Evolutionary conservation across 2,888 invertebrate species (phyloP), one percentile per base, ranked within the genome.

Genomic region (Parelbella ahira): DNA sequence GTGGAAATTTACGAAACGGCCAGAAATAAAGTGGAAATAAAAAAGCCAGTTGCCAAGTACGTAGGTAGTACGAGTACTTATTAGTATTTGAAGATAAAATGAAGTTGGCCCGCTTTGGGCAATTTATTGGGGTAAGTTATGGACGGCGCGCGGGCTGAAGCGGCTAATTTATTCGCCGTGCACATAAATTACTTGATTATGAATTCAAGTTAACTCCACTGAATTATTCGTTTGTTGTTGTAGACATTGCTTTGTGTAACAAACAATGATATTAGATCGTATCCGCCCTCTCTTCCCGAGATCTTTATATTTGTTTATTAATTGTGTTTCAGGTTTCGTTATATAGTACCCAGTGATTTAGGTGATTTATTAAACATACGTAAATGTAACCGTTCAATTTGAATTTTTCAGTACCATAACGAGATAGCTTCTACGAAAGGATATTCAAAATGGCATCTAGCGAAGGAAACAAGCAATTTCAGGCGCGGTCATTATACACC

Each of bases 111-210:
- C 83, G 83, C 82, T 84, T 83, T 80, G 72, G 86, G 81, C 82
- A 83, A 86, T 84, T 87, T 84, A 86, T 86, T 79, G 83, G 83
- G 82, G 87, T 86, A 86, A 87, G 87, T 87, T 82, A 87, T 86
- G 83, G 83, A 73, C 75, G 79, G 82, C 77, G 80, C 81, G 81
- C 81, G 76, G 82, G 75, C 79, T 77, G 70, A 74, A 68, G 79
- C 77, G 77, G 79, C 84, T 84, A 87, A 87, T 86, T 87, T 87
- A 87, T 87, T 83, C 87, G 81, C 83, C 86, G 84, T 86, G 83
- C 87, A 87, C 87, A 87, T 87, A 86, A 87, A 87, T 87, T 86
- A 87, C 84, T 86, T 84, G 84, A 87, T 87, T 87, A 87, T 87
- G 87, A 87, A 86, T 87, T 83, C 83, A 78, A 83, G 77, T 82